These are phyloP conservation scores for Pilophorus perplexus DNA, from an alignment of 2,888 invertebrate species.

Conservation along the genomic window DNA sequence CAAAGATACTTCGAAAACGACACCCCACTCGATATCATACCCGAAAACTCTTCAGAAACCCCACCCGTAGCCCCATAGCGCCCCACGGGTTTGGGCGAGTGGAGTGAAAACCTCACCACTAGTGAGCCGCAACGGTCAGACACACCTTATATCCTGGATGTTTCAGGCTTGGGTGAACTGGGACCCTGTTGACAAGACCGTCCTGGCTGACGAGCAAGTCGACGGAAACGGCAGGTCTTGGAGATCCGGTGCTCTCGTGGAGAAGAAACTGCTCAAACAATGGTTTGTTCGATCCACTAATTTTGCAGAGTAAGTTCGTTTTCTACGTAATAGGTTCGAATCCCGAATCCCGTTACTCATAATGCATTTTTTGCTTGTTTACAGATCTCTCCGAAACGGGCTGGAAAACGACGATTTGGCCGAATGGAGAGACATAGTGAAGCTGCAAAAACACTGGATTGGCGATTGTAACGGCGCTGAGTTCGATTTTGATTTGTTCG, in stretches of 20 bases:
- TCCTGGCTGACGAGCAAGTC: constrained; percentile 96
- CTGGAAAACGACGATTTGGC: constrained; percentile 65
- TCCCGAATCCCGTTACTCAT: no score
- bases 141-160: background rate
- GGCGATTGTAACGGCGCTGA: constrained; percentile 78
- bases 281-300: constrained; percentile 93
- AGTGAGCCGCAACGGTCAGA: no score
- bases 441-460: constrained; percentile 86
- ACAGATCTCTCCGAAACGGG: constrained; percentile 59
- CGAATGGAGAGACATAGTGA: constrained; percentile 82
- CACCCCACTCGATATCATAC: no score
- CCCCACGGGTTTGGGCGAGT: no score
- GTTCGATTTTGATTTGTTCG: constrained; percentile 63
- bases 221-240: constrained; percentile 87
- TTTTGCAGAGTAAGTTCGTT: constrained; percentile 60
- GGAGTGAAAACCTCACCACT: no score
- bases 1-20: no score
- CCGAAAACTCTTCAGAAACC: no score
- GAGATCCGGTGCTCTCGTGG: constrained; percentile 93
- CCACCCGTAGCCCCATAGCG: no score
- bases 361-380: background rate
- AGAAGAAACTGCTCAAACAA: constrained; percentile 82
- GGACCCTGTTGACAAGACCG: constrained; percentile 98
- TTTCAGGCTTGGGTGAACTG: constrained; percentile 81
- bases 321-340: no score